Evolutionary conservation across 2,797 vertebrate species (phyloP).

Genomic region (Myotis findleyi): DNA sequence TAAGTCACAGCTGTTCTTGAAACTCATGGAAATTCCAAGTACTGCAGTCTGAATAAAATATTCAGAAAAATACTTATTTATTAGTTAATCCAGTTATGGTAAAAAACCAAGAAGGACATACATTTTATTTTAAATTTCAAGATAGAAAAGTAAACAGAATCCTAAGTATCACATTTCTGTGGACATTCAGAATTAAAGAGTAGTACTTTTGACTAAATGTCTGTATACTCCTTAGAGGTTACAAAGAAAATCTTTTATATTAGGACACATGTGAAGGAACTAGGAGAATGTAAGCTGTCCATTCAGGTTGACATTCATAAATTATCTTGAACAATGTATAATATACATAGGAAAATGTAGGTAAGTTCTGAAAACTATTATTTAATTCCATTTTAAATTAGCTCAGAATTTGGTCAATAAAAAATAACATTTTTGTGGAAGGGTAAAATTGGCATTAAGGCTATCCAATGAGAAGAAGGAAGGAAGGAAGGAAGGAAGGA

Average conservation of each 20-base stretch:
- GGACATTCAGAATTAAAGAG: slow-evolving; percentile 42
- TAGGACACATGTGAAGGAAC: slow-evolving; percentile 56
- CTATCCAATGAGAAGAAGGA: neutral
- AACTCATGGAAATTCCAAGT: slow-evolving; percentile 76
- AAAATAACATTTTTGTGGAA: neutral
- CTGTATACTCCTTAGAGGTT: neutral
- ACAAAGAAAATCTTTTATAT: neutral
- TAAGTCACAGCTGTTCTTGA: slow-evolving; percentile 61
- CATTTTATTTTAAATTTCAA: slow-evolving; percentile 78
- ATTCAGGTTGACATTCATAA: slow-evolving; percentile 51
- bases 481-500: neutral
- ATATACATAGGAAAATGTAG: neutral
- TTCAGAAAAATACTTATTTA: slow-evolving; percentile 76
- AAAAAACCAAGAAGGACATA: slow-evolving; percentile 69
- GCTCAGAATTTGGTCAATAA: neutral
- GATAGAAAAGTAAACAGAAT: slow-evolving; percentile 55
- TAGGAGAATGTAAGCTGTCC: neutral
- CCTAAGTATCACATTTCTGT: slow-evolving; percentile 67
- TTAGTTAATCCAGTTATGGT: slow-evolving; percentile 62
- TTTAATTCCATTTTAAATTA: slow-evolving; percentile 14
- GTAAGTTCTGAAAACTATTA: neutral
- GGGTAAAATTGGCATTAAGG: neutral
- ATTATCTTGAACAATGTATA: slow-evolving; percentile 62
- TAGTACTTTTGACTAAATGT: slow-evolving; percentile 62
- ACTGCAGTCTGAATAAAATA: slow-evolving; percentile 65